A percentile compares a stretch with the other conserved stretches of the same genome.
Conservation (phyloP, 2,113 vertebrate species). For the Crotophaga sulcirostris region DNA sequence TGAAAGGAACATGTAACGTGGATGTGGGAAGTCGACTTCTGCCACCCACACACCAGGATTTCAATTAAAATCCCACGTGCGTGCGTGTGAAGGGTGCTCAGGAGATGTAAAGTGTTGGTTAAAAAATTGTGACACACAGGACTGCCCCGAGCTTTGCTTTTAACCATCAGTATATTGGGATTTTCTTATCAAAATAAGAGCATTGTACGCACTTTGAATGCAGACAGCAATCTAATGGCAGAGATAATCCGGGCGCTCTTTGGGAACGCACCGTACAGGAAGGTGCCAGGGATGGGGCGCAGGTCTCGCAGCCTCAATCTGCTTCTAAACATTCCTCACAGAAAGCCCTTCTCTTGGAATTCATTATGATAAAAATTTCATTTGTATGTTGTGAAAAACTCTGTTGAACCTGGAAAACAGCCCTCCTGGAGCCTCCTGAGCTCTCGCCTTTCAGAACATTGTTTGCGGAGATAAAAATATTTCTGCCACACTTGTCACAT, state of each 20-base stretch:
- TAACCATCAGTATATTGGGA: neutral
- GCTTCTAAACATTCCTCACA: neutral
- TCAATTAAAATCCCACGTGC: neutral
- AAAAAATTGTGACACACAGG: neutral
- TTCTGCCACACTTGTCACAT: slow-evolving; percentile 73
- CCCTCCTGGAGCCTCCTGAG: neutral
- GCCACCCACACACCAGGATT: neutral
- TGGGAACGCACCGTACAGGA: neutral
- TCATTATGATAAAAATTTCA: neutral
- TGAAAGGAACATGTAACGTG: neutral
- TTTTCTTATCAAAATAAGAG: neutral
- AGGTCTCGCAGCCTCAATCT: neutral
- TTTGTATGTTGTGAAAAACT: neutral
- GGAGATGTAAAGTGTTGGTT: neutral
- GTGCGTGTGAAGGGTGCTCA: too few relatives aligned
- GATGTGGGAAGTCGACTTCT: neutral
- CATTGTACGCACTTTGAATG: neutral
- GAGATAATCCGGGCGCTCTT: neutral
- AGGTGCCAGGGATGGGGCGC: neutral
- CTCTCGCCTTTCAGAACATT: slow-evolving; percentile 43
- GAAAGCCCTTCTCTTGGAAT: neutral
- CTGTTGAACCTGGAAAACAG: slow-evolving; percentile 30
- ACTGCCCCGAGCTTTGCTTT: neutral
- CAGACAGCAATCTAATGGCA: neutral
- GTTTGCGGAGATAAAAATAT: slow-evolving; percentile 62